A percentile compares a stretch with the other conserved stretches of the same genome.
Evolutionary conservation across 2,113 vertebrate genomes (phyloP).

Genomic region (Grammomys surdaster): DNA sequence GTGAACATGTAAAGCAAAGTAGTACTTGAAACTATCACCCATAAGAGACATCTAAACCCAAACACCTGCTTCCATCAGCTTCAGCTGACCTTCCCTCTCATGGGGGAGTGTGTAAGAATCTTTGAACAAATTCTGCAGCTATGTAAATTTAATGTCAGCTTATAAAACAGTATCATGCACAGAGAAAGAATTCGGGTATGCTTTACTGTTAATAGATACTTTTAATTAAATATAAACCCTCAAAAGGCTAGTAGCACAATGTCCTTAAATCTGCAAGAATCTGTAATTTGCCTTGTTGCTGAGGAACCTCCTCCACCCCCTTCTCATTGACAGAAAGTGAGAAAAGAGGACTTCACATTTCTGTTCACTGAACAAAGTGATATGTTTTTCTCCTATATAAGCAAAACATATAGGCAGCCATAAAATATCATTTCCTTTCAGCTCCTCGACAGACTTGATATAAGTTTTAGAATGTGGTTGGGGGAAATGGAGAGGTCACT

Average conservation of each 20-base stretch:
- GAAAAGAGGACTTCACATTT: conserved; percentile 32
- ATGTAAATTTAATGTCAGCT: neutral
- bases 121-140: neutral
- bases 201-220: neutral
- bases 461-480: conserved; percentile 76
- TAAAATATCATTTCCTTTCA: conserved; percentile 82
- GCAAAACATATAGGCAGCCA: conserved; percentile 77
- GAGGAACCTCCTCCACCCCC: neutral
- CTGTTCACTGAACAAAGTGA: conserved; percentile 70
- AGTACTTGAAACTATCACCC: neutral
- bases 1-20: neutral
- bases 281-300: neutral
- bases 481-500: neutral
- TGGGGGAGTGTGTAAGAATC: neutral
- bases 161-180: neutral
- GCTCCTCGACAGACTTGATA: conserved; percentile 81
- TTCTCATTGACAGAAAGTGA: conserved; percentile 47
- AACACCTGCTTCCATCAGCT: neutral
- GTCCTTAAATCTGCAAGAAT: neutral
- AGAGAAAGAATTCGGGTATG: neutral
- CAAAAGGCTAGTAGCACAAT: neutral
- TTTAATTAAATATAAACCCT: conserved; percentile 55
- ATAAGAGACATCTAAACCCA: neutral
- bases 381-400: conserved; percentile 72
- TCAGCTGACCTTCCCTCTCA: neutral